Conservation (phyloP, 2,888 invertebrate species). For the Dysmachus trigonus region DNA sequence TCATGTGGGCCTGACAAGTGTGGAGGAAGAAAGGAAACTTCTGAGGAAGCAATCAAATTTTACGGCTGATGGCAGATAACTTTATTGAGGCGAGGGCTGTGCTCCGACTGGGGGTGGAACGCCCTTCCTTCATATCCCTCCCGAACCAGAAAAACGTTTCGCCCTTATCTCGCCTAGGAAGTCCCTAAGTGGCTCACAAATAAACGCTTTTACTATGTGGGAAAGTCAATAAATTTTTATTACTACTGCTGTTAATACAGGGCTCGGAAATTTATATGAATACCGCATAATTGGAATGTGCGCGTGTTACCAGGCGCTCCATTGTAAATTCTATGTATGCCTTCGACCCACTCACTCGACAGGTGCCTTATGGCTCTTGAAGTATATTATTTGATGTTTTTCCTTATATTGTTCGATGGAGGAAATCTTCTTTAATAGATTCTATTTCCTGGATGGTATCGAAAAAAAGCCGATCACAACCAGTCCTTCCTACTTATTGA, state of each 20-base stretch:
- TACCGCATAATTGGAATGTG: constrained; percentile 7
- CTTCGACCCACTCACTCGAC: not conserved
- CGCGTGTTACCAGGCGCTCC: not conserved
- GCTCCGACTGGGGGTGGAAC: not conserved
- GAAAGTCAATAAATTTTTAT: constrained; percentile 42
- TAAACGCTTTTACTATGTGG: constrained; percentile 37
- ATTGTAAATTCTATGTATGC: not conserved
- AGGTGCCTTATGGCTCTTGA: not conserved
- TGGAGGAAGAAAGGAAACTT: constrained; percentile 38
- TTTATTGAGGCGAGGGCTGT: constrained; percentile 31
- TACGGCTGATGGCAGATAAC: constrained; percentile 42
- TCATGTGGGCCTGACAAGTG: constrained; percentile 32
- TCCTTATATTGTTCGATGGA: not conserved
- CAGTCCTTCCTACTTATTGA: not conserved
- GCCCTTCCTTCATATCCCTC: too few species aligned
- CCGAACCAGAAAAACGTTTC: not conserved
- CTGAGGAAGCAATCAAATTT: constrained; percentile 43
- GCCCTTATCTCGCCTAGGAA: constrained; percentile 21
- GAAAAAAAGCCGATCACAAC: not conserved
- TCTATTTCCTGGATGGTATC: not conserved
- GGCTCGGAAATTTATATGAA: constrained; percentile 41
- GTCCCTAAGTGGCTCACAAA: constrained; percentile 36
- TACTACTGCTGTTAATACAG: constrained; percentile 32
- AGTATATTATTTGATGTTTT: not conserved
- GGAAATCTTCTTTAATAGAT: not conserved